These are phyloP conservation scores for Hydrolagus colliei DNA, from an alignment of 2,797 vertebrate genomes.

Conservation along the genomic window DNA sequence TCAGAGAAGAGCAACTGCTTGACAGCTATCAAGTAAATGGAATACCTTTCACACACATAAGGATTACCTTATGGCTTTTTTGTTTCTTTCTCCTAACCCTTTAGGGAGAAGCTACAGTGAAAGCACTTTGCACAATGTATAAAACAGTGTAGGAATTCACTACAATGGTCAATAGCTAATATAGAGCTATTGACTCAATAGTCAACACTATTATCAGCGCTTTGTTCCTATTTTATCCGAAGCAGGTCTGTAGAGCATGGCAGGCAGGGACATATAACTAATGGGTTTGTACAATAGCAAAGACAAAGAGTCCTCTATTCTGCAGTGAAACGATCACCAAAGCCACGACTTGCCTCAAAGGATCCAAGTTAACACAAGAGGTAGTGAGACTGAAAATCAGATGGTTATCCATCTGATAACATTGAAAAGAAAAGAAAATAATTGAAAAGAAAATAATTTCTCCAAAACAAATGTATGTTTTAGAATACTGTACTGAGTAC, in stretches of 20 bases:
- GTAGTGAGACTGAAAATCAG: conserved; percentile 53
- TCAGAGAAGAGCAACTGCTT: neutral
- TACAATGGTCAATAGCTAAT: conserved; percentile 43
- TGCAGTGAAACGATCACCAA: conserved; percentile 53
- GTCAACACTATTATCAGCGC: conserved; percentile 46
- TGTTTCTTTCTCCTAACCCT: conserved; percentile 34
- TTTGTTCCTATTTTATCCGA: conserved; percentile 51
- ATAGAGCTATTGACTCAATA: conserved; percentile 44
- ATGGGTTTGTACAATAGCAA: conserved; percentile 42
- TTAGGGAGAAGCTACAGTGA: conserved; percentile 35
- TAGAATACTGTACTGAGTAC: too few species aligned
- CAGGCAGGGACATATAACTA: conserved; percentile 39
- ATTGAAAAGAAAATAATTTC: conserved; percentile 35
- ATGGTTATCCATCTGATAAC: conserved; percentile 50
- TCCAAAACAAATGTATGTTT: neutral
- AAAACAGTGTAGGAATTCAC: conserved; percentile 36
- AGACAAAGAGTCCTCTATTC: conserved; percentile 55
- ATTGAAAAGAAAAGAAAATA: conserved; percentile 37
- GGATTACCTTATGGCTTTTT: conserved; percentile 32
- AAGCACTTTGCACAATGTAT: conserved; percentile 35
- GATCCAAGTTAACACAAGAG: conserved; percentile 45
- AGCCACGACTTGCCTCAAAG: conserved; percentile 43
- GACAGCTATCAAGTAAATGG: neutral
- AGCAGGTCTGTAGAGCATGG: conserved; percentile 47
- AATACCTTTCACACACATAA: neutral